phyloP scores from a whole-genome alignment of 2,888 invertebrate genomes.

The Fragum fragum region DNA sequence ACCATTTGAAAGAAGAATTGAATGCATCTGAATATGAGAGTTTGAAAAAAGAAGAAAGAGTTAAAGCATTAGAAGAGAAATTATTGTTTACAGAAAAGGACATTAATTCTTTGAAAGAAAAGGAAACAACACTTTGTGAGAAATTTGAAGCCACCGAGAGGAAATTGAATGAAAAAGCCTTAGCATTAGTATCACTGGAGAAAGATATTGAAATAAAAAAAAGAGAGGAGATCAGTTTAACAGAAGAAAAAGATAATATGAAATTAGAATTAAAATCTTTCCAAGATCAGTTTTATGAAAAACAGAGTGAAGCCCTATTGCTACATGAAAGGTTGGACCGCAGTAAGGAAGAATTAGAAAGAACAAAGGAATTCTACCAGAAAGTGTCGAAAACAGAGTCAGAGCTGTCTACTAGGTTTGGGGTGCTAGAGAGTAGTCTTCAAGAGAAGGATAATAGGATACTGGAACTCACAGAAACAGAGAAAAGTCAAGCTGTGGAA shows the following conservation, averaged over 20 bases:
- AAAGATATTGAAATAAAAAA: slow-evolving; percentile 48
- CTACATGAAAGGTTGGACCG: slow-evolving; percentile 57
- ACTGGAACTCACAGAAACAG: slow-evolving; percentile 53
- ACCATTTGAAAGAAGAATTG: slow-evolving; percentile 29
- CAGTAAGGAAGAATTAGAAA: slow-evolving; percentile 49
- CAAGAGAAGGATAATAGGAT: slow-evolving; percentile 57
- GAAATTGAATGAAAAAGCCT: slow-evolving; percentile 40
- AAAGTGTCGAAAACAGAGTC: slow-evolving; percentile 60
- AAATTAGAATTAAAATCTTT: slow-evolving; percentile 45
- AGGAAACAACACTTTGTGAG: slow-evolving; percentile 36
- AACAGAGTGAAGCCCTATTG: slow-evolving; percentile 59
- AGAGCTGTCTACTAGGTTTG: slow-evolving; percentile 60
- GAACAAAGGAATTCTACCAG: slow-evolving; percentile 64
- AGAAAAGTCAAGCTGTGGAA: slow-evolving; percentile 58
- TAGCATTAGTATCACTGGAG: slow-evolving; percentile 47
- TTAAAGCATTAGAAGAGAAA: slow-evolving; percentile 43
- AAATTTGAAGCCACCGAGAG: slow-evolving; percentile 53
- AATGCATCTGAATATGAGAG: slow-evolving; percentile 29
- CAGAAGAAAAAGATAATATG: slow-evolving; percentile 36
- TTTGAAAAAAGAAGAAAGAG: slow-evolving; percentile 41
- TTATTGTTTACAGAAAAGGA: slow-evolving; percentile 23
- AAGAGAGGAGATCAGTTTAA: slow-evolving; percentile 39
- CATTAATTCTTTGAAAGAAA: slow-evolving; percentile 32
- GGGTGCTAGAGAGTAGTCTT: slow-evolving; percentile 53
- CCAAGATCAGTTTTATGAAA: slow-evolving; percentile 64